Percentiles rank a stretch among this genome's conserved stretches.
Evolutionary conservation across 2,888 invertebrate species (phyloP).

Genomic region (Parascotia fuliginaria): DNA sequence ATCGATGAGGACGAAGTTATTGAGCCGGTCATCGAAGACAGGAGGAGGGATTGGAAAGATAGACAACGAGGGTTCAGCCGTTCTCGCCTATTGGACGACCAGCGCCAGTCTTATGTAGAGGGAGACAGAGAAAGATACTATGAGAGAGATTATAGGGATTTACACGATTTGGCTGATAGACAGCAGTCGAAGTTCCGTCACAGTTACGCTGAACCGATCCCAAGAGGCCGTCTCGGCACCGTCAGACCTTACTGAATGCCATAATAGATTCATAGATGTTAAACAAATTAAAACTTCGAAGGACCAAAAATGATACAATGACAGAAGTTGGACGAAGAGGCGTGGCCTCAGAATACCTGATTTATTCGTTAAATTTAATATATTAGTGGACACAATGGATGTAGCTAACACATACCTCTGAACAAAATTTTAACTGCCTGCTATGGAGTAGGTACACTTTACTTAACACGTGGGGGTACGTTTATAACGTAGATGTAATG

Average conservation of each 20-base stretch:
- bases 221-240: constrained; percentile 80
- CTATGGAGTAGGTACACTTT: constrained; percentile 3
- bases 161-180: constrained; percentile 73
- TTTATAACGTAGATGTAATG: constrained; percentile 25
- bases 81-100: constrained; percentile 77
- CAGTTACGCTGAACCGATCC: constrained; percentile 89
- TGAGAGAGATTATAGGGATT: constrained; percentile 78
- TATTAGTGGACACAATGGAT: constrained; percentile 30
- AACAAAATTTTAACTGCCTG: constrained; percentile 1
- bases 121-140: constrained; percentile 75
- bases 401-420: constrained; percentile 9
- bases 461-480: constrained; percentile 20
- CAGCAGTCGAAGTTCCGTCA: constrained; percentile 85
- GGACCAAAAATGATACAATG: constrained; percentile 37
- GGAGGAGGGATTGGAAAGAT: constrained; percentile 76
- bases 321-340: constrained; percentile 20
- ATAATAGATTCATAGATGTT: constrained; percentile 71
- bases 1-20: constrained; percentile 80
- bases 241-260: constrained; percentile 83
- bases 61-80: constrained; percentile 79
- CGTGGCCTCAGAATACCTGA: constrained; percentile 37
- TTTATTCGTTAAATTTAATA: constrained; percentile 37
- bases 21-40: constrained; percentile 76
- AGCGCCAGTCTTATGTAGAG: constrained; percentile 75
- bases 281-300: constrained; percentile 37